Evolutionary conservation across 2,888 invertebrate genomes (phyloP).

Genomic region (Amphipoea lucens): DNA sequence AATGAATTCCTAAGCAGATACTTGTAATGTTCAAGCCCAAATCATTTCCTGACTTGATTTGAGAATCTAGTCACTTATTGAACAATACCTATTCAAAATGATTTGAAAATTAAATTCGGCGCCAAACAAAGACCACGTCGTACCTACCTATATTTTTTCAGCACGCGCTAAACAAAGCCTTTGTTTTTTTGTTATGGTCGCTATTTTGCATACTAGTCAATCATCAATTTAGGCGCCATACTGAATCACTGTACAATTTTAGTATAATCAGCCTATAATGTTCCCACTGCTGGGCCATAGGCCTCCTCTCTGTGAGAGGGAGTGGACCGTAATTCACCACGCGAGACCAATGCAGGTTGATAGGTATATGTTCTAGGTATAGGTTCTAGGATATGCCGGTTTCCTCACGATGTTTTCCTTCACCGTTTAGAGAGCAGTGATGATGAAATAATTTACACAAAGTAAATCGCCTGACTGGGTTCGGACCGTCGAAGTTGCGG

Average conservation of each 20-base stretch:
- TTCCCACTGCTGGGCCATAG: background rate
- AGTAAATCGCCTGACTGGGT: background rate
- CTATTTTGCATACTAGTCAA: conserved; percentile 19
- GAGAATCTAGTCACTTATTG: conserved; percentile 20
- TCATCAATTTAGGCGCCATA: conserved; percentile 1
- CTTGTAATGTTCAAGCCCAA: conserved; percentile 27
- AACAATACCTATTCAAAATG: conserved; percentile 31
- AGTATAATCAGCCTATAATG: background rate
- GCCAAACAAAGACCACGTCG: background rate
- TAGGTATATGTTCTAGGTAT: background rate
- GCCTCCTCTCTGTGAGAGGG: background rate
- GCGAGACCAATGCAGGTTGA: background rate
- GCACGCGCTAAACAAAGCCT: background rate
- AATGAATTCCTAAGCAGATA: conserved; percentile 57
- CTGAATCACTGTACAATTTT: background rate
- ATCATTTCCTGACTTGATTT: conserved; percentile 33
- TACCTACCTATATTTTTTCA: background rate
- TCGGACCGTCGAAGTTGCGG: too few species aligned
- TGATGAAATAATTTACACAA: background rate
- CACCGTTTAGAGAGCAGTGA: background rate
- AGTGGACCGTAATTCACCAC: background rate
- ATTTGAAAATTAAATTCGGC: conserved; percentile 20
- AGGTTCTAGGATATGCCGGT: background rate
- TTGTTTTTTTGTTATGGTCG: background rate
- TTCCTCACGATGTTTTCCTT: background rate